phyloP scores from a whole-genome alignment of 2,113 vertebrate genomes.

The Cygnus buccinator region DNA sequence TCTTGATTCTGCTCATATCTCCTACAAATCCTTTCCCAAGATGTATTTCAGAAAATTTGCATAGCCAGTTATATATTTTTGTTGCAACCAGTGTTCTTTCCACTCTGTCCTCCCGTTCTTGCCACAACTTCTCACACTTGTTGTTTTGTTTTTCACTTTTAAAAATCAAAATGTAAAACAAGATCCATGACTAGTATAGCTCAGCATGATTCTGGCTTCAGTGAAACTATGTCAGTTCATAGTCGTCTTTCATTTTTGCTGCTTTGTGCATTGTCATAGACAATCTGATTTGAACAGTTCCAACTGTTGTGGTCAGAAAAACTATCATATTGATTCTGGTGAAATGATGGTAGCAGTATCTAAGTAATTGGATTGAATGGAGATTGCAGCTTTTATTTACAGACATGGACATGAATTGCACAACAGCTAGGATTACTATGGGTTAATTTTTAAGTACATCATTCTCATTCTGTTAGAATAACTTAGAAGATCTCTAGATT shows the following conservation, averaged over 20 bases:
- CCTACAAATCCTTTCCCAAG: neutral
- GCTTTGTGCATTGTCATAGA: neutral
- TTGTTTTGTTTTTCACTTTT: neutral
- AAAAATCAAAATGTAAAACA: neutral
- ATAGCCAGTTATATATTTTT: neutral
- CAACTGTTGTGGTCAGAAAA: neutral
- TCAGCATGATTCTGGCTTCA: neutral
- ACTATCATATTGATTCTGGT: neutral
- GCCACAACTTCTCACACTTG: fast-evolving
- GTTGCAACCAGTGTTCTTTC: neutral
- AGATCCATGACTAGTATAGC: neutral
- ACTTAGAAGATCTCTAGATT: neutral
- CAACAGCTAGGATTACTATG: neutral
- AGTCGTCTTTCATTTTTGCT: neutral
- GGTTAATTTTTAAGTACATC: neutral
- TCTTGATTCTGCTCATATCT: neutral
- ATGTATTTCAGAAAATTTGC: neutral
- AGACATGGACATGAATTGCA: neutral
- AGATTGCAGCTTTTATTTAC: neutral
- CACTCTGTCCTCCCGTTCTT: neutral
- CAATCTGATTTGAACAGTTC: neutral
- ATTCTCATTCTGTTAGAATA: neutral
- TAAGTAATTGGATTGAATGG: neutral
- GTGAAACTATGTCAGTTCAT: neutral
- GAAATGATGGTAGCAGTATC: neutral